Percentiles rank a stretch among this genome's conserved stretches.
phyloP scores from a whole-genome alignment of 1,140 invertebrate species.

The Heliothis virescens region DNA sequence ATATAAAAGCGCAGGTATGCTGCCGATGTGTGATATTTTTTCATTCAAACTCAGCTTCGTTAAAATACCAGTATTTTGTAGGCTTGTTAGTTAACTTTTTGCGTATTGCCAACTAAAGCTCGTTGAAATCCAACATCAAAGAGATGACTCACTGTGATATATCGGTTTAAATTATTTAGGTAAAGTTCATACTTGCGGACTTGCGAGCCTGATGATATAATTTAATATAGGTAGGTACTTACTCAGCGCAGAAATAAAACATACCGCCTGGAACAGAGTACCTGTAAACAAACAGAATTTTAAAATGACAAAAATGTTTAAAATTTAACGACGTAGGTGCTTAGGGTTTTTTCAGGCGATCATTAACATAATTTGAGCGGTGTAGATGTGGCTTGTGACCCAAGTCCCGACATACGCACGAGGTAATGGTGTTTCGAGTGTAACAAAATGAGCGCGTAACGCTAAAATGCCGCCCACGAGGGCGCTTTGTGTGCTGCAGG shows the following conservation, averaged over 20 bases:
- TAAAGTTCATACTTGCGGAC: slow-evolving; percentile 50
- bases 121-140: slow-evolving; percentile 55
- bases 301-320: slow-evolving; percentile 55
- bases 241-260: slow-evolving; percentile 17
- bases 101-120: slow-evolving; percentile 54
- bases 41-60: slow-evolving; percentile 56
- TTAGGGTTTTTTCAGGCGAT: slow-evolving; percentile 58
- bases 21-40: slow-evolving; percentile 42
- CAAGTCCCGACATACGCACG: slow-evolving; percentile 52
- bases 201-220: slow-evolving; percentile 5
- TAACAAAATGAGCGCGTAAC: slow-evolving; percentile 60
- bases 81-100: slow-evolving; percentile 63
- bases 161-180: slow-evolving; percentile 59
- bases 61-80: slow-evolving; percentile 55
- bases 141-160: slow-evolving; percentile 54
- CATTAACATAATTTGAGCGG: slow-evolving; percentile 63
- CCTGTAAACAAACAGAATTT: slow-evolving; percentile 62
- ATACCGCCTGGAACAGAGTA: slow-evolving; percentile 43
- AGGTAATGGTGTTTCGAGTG: slow-evolving; percentile 62
- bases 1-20: slow-evolving; percentile 36
- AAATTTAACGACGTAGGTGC: slow-evolving; percentile 64
- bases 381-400: slow-evolving; percentile 49
- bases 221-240: neutral
- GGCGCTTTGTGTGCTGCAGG: slow-evolving; percentile 61
- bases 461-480: slow-evolving; percentile 55